Percentiles rank a stretch among this genome's conserved stretches.
Conservation (phyloP, 2,888 invertebrate genomes). For the Cacoxenus indagator region DNA sequence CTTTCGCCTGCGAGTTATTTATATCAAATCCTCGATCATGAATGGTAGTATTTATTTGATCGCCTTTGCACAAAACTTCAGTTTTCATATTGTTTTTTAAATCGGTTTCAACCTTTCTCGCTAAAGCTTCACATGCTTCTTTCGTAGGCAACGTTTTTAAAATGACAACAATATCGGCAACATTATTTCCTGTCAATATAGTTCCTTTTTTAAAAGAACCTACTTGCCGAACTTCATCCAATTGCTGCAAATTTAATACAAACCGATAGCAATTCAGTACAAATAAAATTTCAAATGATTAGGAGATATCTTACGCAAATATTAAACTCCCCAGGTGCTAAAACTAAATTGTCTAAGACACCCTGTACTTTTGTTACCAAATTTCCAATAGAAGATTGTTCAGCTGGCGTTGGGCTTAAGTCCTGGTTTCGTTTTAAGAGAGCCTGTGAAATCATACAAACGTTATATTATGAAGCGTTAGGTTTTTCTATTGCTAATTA, state of each 20-base stretch:
- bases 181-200: slow-evolving; percentile 94
- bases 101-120: slow-evolving; percentile 88
- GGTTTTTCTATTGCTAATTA: slow-evolving; percentile 53
- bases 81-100: slow-evolving; percentile 81
- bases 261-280: slow-evolving; percentile 24
- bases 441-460: slow-evolving; percentile 74
- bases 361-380: slow-evolving; percentile 96
- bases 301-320: slow-evolving; percentile 84
- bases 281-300: neutral
- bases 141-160: slow-evolving; percentile 96
- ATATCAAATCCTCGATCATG: slow-evolving; percentile 91
- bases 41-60: slow-evolving; percentile 70
- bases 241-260: slow-evolving; percentile 74
- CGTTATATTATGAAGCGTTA: neutral
- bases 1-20: slow-evolving; percentile 85
- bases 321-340: slow-evolving; percentile 93
- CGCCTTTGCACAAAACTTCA: slow-evolving; percentile 76
- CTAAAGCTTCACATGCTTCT: slow-evolving; percentile 93
- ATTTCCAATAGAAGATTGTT: slow-evolving; percentile 92
- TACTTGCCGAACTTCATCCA: slow-evolving; percentile 95
- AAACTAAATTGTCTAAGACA: slow-evolving; percentile 93
- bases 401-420: slow-evolving; percentile 89
- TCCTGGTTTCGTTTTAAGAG: slow-evolving; percentile 93
- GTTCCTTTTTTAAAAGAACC: slow-evolving; percentile 99
- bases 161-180: slow-evolving; percentile 97